phyloP scores from a whole-genome alignment of 37 sponge, comb jelly and placozoan species.

The Ephydatia muelleri region DNA sequence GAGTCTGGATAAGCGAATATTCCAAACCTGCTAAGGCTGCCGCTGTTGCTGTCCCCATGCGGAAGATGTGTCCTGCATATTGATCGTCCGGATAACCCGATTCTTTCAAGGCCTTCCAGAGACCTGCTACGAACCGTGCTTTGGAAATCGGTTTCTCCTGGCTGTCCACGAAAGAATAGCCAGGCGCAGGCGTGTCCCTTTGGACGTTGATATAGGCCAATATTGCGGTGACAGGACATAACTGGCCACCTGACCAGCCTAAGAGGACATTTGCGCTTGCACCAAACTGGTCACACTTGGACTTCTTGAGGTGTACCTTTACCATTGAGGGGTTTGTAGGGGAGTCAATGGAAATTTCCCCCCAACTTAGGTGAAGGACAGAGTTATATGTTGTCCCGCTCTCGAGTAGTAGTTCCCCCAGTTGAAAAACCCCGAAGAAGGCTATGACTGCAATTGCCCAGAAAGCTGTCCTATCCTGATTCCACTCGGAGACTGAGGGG shows the following conservation, averaged over 20 bases:
- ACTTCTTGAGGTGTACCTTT: conserved; percentile 4
- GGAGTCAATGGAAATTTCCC: background rate
- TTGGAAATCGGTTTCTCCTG: background rate
- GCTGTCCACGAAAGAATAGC: background rate
- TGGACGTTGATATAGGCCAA: too few species aligned
- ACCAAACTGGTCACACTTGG: background rate
- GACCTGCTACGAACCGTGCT: background rate
- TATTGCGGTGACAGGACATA: background rate
- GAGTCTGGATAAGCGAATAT: conserved; percentile 18
- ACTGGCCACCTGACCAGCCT: background rate
- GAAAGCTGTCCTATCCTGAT: background rate
- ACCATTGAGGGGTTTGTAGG: conserved; percentile 10
- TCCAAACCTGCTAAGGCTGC: conserved; percentile 22
- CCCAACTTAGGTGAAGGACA: background rate
- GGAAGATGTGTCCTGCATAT: conserved; percentile 35
- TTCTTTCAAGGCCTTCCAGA: conserved; percentile 5
- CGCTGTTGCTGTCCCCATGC: conserved; percentile 36
- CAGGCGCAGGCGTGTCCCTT: too few species aligned
- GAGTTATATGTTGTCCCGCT: background rate
- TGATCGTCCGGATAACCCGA: conserved; percentile 6
- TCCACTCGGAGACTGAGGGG: background rate
- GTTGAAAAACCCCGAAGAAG: background rate
- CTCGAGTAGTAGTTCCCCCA: conserved; percentile 1
- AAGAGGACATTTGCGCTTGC: background rate
- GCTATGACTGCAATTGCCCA: conserved; percentile 2